phyloP scores from a whole-genome alignment of 1,140 invertebrate species.

The Protaetia brevitarsis region DNA sequence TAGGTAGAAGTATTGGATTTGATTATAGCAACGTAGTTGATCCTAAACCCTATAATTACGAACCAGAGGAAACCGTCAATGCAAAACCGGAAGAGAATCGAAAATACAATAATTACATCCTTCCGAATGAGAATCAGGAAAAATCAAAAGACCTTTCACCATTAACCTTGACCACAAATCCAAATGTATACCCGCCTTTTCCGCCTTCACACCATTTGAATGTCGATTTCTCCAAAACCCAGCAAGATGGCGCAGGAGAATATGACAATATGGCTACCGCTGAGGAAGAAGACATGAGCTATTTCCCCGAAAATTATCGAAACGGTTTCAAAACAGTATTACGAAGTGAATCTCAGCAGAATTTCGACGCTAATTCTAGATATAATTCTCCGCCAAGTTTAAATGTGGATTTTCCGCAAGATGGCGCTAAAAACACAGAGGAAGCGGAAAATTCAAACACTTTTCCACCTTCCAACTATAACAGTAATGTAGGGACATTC shows the following conservation, averaged over 20 bases:
- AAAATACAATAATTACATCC: neutral
- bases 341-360: neutral
- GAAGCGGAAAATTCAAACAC: neutral
- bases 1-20: constrained; percentile 36
- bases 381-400: neutral
- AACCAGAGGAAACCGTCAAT: neutral
- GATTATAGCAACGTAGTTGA: constrained; percentile 36
- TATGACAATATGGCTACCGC: neutral
- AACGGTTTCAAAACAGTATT: neutral
- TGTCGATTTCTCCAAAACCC: neutral
- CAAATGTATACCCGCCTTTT: too few species aligned
- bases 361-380: too few species aligned
- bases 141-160: neutral
- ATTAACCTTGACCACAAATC: neutral
- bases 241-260: neutral
- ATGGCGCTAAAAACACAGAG: neutral
- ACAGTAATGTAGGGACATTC: too few species aligned
- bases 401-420: neutral
- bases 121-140: neutral
- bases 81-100: neutral
- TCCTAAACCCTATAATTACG: neutral
- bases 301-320: neutral
- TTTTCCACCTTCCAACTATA: neutral
- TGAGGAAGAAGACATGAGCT: neutral
- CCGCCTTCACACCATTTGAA: too few species aligned